Evolutionary conservation across 2,113 vertebrate species (phyloP), one percentile per base, ranked within the genome.

Genomic region (Siniperca chuatsi): DNA sequence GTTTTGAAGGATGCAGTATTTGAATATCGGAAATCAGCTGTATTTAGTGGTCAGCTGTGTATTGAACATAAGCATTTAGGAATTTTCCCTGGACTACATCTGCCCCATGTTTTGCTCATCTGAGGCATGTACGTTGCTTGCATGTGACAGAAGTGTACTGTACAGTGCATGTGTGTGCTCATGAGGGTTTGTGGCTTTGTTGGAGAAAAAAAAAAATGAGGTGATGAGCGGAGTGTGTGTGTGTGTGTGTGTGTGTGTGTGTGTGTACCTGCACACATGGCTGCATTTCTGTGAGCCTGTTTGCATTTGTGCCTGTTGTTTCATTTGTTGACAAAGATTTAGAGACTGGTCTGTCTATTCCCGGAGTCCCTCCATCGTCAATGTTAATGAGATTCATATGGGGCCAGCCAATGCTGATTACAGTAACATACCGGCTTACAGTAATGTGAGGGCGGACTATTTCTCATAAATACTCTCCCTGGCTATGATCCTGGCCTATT

Each of bases 341-440:
- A 78, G 75, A 71, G 75, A 50, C 75, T 58, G 54, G 25, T 65
- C 55, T 23, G 57, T 87, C 84, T 92, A 37, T 93, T 94, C 86
- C 84, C 90, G 87, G 92, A 93, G 62, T 82, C 75, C 25, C 68
- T 69, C 71, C 54, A 44, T 86, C 79, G 29, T 81, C 82, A 42
- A 69, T 48, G 44, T 84, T 94, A 95, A 95, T 93, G 91, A 84
- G 74, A 79, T 92, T 89, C 93, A 92, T 78, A 90, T 94, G 93
- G 75, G 80, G 69, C 68, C 79, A 80, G 69, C 57, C 84, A 55
- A 11, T 37, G 76, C 82, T 86, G 80, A 75, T 94, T 95, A 94
- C 92, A 79, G 91, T 92, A 94, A 92, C 84, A 84, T 87, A 62
- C 85, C 79, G 70, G 82, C 83, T 95, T 94, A 94, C 94, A 88